These are phyloP conservation scores for Atta colombica DNA, from an alignment of 1,140 invertebrate species.

Conservation along the genomic window DNA sequence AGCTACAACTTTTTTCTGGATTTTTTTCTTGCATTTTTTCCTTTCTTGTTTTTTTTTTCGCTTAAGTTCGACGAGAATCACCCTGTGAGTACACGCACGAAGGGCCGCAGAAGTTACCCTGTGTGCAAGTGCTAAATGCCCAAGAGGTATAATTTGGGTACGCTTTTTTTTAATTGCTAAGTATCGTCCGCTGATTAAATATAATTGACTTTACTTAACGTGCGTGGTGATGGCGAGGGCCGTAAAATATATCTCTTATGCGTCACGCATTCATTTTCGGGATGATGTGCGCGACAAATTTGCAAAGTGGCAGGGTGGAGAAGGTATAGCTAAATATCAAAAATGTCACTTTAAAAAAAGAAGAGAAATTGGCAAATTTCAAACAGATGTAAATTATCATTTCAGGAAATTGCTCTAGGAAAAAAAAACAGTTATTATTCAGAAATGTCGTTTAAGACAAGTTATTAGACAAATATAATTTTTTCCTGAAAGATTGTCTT, in stretches of 20 bases:
- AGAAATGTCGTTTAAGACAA: neutral
- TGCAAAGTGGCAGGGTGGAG: constrained; percentile 6
- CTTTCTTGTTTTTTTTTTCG: constrained; percentile 23
- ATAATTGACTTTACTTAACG: constrained; percentile 63
- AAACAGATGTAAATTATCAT: neutral
- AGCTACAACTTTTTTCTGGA: constrained; percentile 53
- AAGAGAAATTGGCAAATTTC: neutral
- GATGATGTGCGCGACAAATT: constrained; percentile 13
- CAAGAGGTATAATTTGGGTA: constrained; percentile 42
- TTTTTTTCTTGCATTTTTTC: constrained; percentile 9
- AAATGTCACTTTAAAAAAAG: constrained; percentile 25
- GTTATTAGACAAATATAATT: neutral
- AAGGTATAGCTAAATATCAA: neutral
- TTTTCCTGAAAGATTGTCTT: neutral
- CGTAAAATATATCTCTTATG: constrained; percentile 49
- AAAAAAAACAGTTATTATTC: neutral
- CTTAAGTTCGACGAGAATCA: constrained; percentile 52
- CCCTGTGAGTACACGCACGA: constrained; percentile 54
- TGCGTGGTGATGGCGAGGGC: neutral
- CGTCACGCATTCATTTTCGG: constrained; percentile 8
- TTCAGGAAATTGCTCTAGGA: neutral
- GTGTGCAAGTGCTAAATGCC: constrained; percentile 49
- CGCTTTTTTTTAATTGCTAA: constrained; percentile 57
- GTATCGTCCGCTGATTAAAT: constrained; percentile 58
- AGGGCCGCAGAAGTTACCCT: constrained; percentile 53